Evolutionary conservation across 2,113 vertebrate species (phyloP).

Genomic region (Sinocyclocheilus maitianheensis): DNA sequence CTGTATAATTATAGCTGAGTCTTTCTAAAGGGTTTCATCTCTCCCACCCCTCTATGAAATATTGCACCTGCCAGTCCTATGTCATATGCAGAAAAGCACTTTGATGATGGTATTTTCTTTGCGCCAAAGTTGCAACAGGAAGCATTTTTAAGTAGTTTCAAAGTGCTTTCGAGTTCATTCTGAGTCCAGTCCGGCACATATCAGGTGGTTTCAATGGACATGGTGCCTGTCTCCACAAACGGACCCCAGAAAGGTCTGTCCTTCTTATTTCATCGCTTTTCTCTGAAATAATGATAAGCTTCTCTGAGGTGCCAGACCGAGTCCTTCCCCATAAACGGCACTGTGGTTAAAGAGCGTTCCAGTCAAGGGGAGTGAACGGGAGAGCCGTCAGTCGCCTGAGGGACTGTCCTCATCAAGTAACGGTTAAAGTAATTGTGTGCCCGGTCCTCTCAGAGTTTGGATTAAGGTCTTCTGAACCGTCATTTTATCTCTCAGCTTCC

Average conservation of each 20-base stretch:
- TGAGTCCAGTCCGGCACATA: not conserved
- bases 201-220: not conserved
- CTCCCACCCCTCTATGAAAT: conserved; percentile 47
- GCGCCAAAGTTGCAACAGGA: conserved; percentile 30
- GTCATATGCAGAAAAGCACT: conserved; percentile 27
- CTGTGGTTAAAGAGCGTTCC: conserved; percentile 24
- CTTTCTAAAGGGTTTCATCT: conserved; percentile 57
- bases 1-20: conserved; percentile 68
- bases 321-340: conserved; percentile 34
- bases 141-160: conserved; percentile 37
- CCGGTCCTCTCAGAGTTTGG: conserved; percentile 36
- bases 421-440: conserved; percentile 9
- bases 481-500: conserved; percentile 44
- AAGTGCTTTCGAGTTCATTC: conserved; percentile 48
- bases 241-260: conserved; percentile 33
- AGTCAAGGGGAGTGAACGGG: conserved; percentile 27
- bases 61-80: conserved; percentile 12
- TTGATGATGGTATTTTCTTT: conserved; percentile 17
- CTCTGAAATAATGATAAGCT: conserved; percentile 39
- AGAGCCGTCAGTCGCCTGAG: conserved; percentile 33
- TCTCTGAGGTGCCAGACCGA: conserved; percentile 39
- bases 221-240: not conserved
- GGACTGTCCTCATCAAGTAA: conserved; percentile 40
- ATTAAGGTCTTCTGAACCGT: conserved; percentile 47
- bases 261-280: conserved; percentile 35